Evolutionary conservation across 1,140 invertebrate species (phyloP).

Genomic region (Onthophagus taurus): DNA sequence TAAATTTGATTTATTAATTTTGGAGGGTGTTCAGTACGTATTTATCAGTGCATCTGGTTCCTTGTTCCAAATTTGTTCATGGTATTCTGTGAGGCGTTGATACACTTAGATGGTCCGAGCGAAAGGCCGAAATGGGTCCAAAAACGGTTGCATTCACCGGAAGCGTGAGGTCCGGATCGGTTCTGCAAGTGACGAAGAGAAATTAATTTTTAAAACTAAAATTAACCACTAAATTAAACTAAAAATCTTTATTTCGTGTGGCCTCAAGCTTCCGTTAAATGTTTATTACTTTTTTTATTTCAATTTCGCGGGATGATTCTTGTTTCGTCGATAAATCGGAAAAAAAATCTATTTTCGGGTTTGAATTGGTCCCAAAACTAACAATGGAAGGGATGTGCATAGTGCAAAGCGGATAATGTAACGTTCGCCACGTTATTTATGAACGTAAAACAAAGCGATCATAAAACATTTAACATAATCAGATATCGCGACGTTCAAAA

Average conservation of each 20-base stretch:
- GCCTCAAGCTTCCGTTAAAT: constrained; percentile 18
- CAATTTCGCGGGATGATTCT: no score
- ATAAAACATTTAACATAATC: constrained; percentile 23
- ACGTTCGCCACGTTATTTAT: constrained; percentile 10
- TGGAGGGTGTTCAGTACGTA: constrained; percentile 29
- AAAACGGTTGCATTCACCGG: constrained; percentile 24
- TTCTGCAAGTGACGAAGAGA: not conserved
- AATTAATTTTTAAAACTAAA: constrained; percentile 1
- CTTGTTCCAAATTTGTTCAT: no score
- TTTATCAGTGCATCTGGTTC: no score
- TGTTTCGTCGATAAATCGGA: no score
- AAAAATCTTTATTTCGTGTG: constrained; percentile 2
- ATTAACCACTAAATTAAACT: not conserved
- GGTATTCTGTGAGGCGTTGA: constrained; percentile 12
- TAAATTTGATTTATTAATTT: constrained; percentile 26
- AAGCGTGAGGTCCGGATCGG: constrained; percentile 18
- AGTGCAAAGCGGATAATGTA: no score
- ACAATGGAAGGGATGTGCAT: no score
- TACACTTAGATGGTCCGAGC: constrained; percentile 21
- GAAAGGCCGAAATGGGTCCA: constrained; percentile 20
- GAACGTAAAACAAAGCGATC: constrained; percentile 17
- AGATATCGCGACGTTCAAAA: constrained; percentile 16
- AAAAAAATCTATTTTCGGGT: no score
- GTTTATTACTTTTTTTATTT: no score
- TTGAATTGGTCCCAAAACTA: no score